Percentiles rank a stretch among this genome's conserved stretches.
Evolutionary conservation across 2,113 vertebrate species (phyloP).

Genomic region (Sciurus niger): DNA sequence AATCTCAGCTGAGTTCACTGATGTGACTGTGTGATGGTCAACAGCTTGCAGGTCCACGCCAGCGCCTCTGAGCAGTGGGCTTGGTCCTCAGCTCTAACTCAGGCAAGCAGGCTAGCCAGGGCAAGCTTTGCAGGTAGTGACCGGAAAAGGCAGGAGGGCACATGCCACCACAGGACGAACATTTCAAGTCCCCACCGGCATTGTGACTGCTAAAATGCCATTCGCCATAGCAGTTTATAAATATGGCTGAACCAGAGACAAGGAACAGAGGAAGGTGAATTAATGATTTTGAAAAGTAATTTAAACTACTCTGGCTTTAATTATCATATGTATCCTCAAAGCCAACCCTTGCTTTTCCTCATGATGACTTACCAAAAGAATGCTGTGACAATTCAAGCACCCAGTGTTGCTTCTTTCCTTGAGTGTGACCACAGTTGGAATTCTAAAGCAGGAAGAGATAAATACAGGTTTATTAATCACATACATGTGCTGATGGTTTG

Average conservation of each 20-base stretch:
- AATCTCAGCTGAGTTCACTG: not conserved
- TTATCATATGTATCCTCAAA: not conserved
- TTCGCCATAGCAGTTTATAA: not conserved
- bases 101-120: not conserved
- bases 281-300: not conserved
- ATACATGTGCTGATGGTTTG: constrained; percentile 50
- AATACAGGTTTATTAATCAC: constrained; percentile 30
- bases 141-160: not conserved
- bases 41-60: not conserved
- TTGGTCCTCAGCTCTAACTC: not conserved
- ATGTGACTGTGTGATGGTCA: not conserved
- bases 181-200: not conserved
- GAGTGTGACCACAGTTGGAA: not conserved
- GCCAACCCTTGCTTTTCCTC: not conserved
- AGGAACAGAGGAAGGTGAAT: not conserved
- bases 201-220: not conserved
- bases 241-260: not conserved
- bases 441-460: constrained; percentile 26
- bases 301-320: not conserved
- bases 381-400: not conserved
- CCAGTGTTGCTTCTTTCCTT: not conserved
- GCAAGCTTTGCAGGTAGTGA: not conserved
- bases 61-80: not conserved
- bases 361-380: not conserved
- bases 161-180: accelerated